These are phyloP conservation scores for Bovichtus diacanthus DNA, from an alignment of 2,797 vertebrate species.

Conservation along the genomic window DNA sequence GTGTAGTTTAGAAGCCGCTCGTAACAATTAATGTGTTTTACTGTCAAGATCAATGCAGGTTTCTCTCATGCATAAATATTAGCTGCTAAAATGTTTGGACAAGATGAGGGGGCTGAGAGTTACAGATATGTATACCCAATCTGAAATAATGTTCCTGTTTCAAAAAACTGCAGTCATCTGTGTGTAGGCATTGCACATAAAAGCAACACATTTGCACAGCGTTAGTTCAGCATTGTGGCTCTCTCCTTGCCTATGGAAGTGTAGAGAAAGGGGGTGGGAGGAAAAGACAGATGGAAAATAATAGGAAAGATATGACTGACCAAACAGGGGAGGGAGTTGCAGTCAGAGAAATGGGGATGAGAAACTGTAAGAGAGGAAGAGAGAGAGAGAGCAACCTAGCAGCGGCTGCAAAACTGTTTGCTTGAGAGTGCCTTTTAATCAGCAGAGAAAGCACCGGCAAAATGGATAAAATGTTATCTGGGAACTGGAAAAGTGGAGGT, in stretches of 20 bases:
- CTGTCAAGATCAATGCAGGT: conserved; percentile 13
- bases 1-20: conserved; percentile 12
- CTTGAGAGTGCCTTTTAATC: conserved; percentile 82
- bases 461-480: conserved; percentile 80
- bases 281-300: conserved; percentile 48
- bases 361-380: conserved; percentile 21
- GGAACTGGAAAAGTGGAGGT: conserved; percentile 72
- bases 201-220: conserved; percentile 21
- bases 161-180: conserved; percentile 5
- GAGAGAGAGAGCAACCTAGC: conserved; percentile 31
- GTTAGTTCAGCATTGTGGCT: background rate
- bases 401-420: conserved; percentile 55
- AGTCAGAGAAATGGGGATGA: conserved; percentile 44
- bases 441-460: conserved; percentile 68
- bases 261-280: conserved; percentile 2
- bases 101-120: background rate
- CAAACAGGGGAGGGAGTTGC: conserved; percentile 33
- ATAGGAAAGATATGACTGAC: conserved; percentile 56
- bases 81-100: conserved; percentile 33
- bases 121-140: conserved; percentile 16
- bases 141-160: conserved; percentile 18
- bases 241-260: conserved; percentile 25
- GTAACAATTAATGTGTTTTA: conserved; percentile 44
- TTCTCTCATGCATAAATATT: conserved; percentile 39
- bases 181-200: conserved; percentile 16